phyloP scores from a whole-genome alignment of 2,888 invertebrate genomes.

The Anaspis maculata region DNA sequence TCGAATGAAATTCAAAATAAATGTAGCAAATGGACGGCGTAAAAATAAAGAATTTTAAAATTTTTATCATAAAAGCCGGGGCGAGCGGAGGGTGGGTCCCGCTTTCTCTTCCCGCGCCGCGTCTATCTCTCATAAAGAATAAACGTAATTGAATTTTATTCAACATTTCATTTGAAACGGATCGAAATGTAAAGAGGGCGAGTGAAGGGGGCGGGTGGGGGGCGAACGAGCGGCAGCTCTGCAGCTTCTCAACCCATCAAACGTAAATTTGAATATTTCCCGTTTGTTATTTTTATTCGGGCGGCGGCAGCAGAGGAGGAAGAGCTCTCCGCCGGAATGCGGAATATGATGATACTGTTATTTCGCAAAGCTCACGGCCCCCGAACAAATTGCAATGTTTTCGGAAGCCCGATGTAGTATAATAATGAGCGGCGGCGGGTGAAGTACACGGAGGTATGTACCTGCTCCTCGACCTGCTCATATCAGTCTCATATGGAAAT shows the following conservation, averaged over 20 bases:
- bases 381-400: conserved; percentile 16
- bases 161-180: conserved; percentile 18
- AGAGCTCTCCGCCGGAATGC: background rate
- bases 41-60: conserved; percentile 9
- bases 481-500: conserved; percentile 5
- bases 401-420: conserved; percentile 14
- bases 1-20: conserved; percentile 5
- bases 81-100: no score
- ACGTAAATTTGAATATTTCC: conserved; percentile 27
- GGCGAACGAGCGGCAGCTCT: no score
- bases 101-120: no score
- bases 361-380: conserved; percentile 23
- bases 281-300: conserved; percentile 27
- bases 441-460: conserved; percentile 7
- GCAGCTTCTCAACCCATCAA: conserved; percentile 18
- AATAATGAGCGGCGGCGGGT: conserved; percentile 8
- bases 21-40: conserved; percentile 4
- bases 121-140: conserved; percentile 18
- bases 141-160: conserved; percentile 20
- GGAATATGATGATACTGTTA: conserved; percentile 23
- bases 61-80: no score
- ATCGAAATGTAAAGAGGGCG: conserved; percentile 8
- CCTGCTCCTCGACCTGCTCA: conserved; percentile 2
- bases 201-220: no score
- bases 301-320: conserved; percentile 5